Conservation (phyloP, 2,113 vertebrate genomes). For the Coreoperca whiteheadi region DNA sequence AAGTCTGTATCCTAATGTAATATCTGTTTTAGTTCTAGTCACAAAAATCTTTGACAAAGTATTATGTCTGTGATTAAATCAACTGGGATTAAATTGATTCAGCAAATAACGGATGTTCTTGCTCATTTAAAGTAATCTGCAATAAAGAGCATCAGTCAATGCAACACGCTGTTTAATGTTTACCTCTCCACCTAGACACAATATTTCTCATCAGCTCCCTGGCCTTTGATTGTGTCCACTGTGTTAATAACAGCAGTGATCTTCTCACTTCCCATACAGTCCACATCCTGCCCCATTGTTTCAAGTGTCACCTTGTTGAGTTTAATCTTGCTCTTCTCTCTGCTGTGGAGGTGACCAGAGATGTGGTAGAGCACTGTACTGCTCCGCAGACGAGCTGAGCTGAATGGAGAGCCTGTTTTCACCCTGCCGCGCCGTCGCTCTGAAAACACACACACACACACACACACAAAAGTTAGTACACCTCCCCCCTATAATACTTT, state of each 20-base stretch:
- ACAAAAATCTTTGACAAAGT: not conserved
- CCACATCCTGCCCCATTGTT: slow-evolving; percentile 1
- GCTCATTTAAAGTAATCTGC: not conserved
- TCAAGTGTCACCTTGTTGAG: slow-evolving; percentile 90
- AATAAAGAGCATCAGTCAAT: not conserved
- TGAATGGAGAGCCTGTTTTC: slow-evolving; percentile 90
- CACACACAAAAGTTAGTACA: slow-evolving; percentile 31
- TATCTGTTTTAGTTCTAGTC: not conserved
- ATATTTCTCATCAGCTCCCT: not conserved
- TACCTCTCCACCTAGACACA: not conserved
- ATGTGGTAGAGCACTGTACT: slow-evolving; percentile 96
- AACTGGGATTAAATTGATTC: not conserved
- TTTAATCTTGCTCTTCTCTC: slow-evolving; percentile 97
- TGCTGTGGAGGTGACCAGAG: slow-evolving; percentile 95
- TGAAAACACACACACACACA: slow-evolving; percentile 76
- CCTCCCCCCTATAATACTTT: slow-evolving; percentile 41
- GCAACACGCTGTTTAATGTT: not conserved
- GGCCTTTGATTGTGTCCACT: not conserved
- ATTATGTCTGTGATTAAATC: not conserved
- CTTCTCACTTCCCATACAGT: slow-evolving; percentile 22
- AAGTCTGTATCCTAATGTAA: not conserved
- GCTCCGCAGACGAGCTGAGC: slow-evolving; percentile 90
- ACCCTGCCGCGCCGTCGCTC: slow-evolving; percentile 91
- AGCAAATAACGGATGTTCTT: not conserved
- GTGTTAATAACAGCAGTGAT: slow-evolving; percentile 11